Base-by-base conservation (phyloP, 2,113 vertebrate species). In the Silurus asotus region DNA sequence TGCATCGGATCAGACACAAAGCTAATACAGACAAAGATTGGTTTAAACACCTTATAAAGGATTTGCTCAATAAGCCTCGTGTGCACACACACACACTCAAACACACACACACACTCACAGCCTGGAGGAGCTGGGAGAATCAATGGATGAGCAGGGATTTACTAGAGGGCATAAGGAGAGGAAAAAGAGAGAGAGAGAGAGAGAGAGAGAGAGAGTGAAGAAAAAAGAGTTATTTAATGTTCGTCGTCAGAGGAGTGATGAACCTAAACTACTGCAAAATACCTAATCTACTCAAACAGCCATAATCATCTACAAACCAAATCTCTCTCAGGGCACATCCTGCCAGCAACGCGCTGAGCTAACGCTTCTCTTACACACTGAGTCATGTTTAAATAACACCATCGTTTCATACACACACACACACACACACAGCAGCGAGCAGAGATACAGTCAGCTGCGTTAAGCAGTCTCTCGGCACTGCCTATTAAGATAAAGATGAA, bases 11-110 rank as follows among this genome's bases (percentile, higher is more conserved):
- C 88, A 88, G 86, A 85, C 89, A 85, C 89, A 87, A 89, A 90
- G 88, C 89, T 92, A 93, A 94, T 91, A 87, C 89, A 90, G 85
- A 89, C 87, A 74, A 85, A 91, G 89, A 89, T 88, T 89, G 61
- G 87, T 90, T 92, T 91, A 93, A 91, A 91, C 90, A 94, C 91
- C 86, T 93, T 94, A 94, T 93, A 92, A 93, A 86, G 91, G 92
- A 93, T 94, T 94, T 94, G 93, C 81, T 59, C 91, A 93, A 94
- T 94, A 94, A 94, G 93, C 92, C 86, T 72, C 79, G 89, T 84
- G 86, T 91, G 80, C 82, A 74, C 48, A 55, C 51, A 55, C 74
- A 55, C 76, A 78, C 76, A 78, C 55, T 58, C 76, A 58, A 25
- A 79, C 76, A 59, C 76, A 58, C 76, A 76, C 48, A 75, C 72